Percentiles rank a stretch among this genome's conserved stretches.
Evolutionary conservation across 2,888 invertebrate genomes (phyloP).

Genomic region (Metacarcinus magister): DNA sequence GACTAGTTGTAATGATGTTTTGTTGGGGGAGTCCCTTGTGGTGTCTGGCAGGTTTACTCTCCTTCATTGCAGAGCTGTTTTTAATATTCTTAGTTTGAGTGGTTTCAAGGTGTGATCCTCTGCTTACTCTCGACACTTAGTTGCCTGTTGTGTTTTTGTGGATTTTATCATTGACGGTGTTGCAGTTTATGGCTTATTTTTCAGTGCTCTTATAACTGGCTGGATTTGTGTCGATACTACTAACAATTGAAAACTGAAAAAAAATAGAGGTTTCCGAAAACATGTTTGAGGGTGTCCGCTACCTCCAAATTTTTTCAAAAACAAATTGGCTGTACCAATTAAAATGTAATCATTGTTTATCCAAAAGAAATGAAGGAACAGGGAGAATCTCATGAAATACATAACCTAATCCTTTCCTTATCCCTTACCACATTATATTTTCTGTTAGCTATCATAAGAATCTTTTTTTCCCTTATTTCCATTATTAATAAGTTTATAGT

Average conservation of each 20-base stretch:
- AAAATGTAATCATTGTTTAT: conserved; percentile 55
- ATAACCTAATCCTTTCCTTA: conserved; percentile 77
- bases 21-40: conserved; percentile 32
- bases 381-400: conserved; percentile 85
- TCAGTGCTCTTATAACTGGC: conserved; percentile 55
- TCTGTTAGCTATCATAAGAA: conserved; percentile 82
- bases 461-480: conserved; percentile 75
- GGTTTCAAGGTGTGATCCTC: conserved; percentile 43
- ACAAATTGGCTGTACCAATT: conserved; percentile 68
- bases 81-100: conserved; percentile 49
- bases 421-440: conserved; percentile 82
- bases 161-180: conserved; percentile 54
- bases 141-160: conserved; percentile 62
- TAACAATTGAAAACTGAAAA: conserved; percentile 59
- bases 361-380: conserved; percentile 86
- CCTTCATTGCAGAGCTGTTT: conserved; percentile 50
- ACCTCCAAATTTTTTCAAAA: conserved; percentile 46
- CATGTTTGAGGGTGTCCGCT: conserved; percentile 78
- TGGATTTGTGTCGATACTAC: conserved; percentile 57
- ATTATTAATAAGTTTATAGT: conserved; percentile 68
- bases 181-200: conserved; percentile 55
- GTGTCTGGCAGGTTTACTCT: conserved; percentile 58
- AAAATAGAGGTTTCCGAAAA: conserved; percentile 56
- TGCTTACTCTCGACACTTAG: conserved; percentile 56
- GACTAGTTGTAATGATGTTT: background rate